Conservation (phyloP, 92 coral and sea anemone species). For the Ricordea florida region DNA sequence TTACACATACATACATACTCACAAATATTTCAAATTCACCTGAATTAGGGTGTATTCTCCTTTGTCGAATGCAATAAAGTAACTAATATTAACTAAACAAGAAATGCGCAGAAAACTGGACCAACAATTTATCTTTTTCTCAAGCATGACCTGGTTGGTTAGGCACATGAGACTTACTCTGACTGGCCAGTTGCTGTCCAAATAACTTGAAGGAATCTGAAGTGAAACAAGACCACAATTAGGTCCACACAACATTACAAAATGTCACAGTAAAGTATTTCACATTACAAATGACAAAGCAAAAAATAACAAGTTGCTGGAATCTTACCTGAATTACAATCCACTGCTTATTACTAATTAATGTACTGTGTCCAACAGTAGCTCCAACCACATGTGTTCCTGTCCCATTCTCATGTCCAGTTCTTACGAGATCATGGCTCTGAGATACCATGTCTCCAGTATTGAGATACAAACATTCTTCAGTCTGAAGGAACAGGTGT, state of each 20-base stretch:
- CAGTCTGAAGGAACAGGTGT: conserved; percentile 93
- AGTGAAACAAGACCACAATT: neutral
- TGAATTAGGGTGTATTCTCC: too few species aligned
- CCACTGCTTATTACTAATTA: conserved; percentile 98
- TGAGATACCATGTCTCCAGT: conserved; percentile 97
- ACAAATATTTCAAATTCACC: too few species aligned
- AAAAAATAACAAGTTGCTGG: too few species aligned
- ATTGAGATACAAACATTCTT: conserved; percentile 87
- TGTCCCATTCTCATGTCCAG: conserved; percentile 26
- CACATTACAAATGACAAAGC: too few species aligned
- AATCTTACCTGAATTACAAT: conserved; percentile 78
- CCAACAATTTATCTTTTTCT: neutral
- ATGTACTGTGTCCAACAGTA: conserved; percentile 79
- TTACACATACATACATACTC: too few species aligned
- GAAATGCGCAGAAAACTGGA: too few species aligned
- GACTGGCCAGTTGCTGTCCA: conserved; percentile 97
- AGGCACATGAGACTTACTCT: conserved; percentile 71
- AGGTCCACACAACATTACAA: neutral
- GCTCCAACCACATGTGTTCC: conserved; percentile 70
- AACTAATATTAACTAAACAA: too few species aligned
- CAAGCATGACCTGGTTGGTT: neutral
- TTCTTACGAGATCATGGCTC: conserved; percentile 40
- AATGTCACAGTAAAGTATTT: neutral
- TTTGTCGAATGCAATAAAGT: too few species aligned
- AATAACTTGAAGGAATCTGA: conserved; percentile 82